Evolutionary conservation across 1,140 invertebrate genomes (phyloP), one percentile per base, ranked within the genome.

Genomic region (Periplaneta americana): DNA sequence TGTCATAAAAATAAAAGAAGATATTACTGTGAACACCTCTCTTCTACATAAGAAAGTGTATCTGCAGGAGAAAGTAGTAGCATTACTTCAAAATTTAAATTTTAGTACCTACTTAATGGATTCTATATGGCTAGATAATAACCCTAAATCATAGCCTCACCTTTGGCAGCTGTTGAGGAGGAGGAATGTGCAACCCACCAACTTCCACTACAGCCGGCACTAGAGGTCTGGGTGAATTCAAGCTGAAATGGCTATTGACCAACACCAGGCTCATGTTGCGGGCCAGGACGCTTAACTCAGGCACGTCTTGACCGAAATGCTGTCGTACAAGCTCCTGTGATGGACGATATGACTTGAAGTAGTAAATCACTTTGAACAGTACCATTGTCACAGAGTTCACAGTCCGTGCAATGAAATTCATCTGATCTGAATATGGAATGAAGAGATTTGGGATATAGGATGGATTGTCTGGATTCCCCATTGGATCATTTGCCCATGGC

Each of bases 331-430:
- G 34, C 33, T 39, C 34, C 34, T 79, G 28, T 0, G 75, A 32
- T 6, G 1, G 18, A n/a, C 17, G 31, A 18, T 77, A 22, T 77
- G n/a, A 6, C 33, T 33, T 77, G 22, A 18, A 36, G 35, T 34
- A 36, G 22, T 22, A 28, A 8, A 77, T 33, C 22, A 77, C 0
- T 28, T 36, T 77, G 4, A 77, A 9, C 11, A 22, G n/a, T 15
- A 33, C 8, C 4, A n/a, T 33, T 17, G 36, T n/a, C 15, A 80
- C 18, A 9, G 31, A 22, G 31, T 91, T 91, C 79, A 85, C 86
- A 22, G 90, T 48, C 33, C 90, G 85, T n/a, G 88, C 86, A 0
- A 83, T 82, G 76, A 93, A 89, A 10, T 86, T 86, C 86, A 93
- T 92, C 39, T 89, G 88, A 79, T 90, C 89, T 4, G 90, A 90